Conservation (phyloP, 2,888 invertebrate genomes). For the Malthinus flaveolus region DNA sequence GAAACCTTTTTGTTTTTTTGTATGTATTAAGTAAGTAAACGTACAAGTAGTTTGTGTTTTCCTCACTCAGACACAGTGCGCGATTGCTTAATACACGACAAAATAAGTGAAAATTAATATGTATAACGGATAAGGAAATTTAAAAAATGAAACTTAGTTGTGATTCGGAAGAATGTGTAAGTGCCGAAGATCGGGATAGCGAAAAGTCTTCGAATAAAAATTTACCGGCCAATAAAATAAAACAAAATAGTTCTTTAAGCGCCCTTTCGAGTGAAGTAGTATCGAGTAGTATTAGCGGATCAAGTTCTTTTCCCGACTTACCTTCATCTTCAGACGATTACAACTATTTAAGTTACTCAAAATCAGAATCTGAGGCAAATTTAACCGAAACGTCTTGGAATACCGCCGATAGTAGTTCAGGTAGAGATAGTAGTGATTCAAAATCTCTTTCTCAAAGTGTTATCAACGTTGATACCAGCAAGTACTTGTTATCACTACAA, state of each 20-base stretch:
- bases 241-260: conserved; percentile 40
- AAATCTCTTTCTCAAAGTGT: conserved; percentile 17
- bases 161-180: conserved; percentile 10
- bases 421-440: conserved; percentile 31
- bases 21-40: conserved; percentile 8
- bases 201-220: conserved; percentile 35
- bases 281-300: conserved; percentile 10
- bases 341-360: conserved; percentile 37
- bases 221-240: conserved; percentile 21
- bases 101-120: no score
- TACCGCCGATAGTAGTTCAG: conserved; percentile 41
- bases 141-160: conserved; percentile 17
- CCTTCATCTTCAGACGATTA: conserved; percentile 37
- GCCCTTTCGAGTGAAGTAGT: conserved; percentile 8
- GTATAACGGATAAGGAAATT: no score
- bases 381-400: conserved; percentile 44
- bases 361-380: conserved; percentile 47
- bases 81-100: no score
- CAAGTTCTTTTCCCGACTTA: conserved; percentile 36
- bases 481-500: conserved; percentile 16
- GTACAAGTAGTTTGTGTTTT: conserved; percentile 8
- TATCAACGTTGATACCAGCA: conserved; percentile 21
- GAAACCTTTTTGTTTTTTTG: conserved; percentile 23
- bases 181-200: not conserved
- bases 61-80: no score